Evolutionary conservation across 2,888 invertebrate species (phyloP), one percentile per base, ranked within the genome.

Genomic region (Andrena bicolor): DNA sequence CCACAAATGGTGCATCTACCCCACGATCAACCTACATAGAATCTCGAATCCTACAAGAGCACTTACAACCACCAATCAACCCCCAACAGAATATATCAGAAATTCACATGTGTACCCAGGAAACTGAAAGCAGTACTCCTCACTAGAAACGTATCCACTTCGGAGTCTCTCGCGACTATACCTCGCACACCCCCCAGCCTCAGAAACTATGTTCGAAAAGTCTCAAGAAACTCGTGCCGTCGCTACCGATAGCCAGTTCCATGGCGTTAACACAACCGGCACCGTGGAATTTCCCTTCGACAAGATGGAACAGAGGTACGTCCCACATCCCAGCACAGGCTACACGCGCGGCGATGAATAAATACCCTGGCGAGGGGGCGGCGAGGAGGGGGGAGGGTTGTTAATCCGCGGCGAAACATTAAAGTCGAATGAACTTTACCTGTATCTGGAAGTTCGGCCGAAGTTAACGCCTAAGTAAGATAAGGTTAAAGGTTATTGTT

Each of bases 401-500:
- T 86, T 84, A 86, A 86, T 82, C 84, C 77, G 76, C 75, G 77
- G 56, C 70, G 86, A 77, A 78, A 87, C 85, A 61, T 87, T 83
- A 85, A 69, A 80, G 75, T 82, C 77, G 86, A 87, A 79, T 79
- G 84, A 87, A 87, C 84, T 82, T 86, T 85, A 81, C 79, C 84
- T 82, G 84, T 76, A 86, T 82, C 72, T 76, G 66, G 72, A 84
- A 86, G 82, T 84, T 84, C 66, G 64, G 68, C 28, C 65, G 72
- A 88, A 86, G 88, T 88, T 83, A 86, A 85, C 86, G 79, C 71
- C 66, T 84, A 85, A 86, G 85, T 86, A 78, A 87, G 89, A 85
- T 86, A 89, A 88, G 90, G 90, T 86, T 89, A 85, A 87, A 89
- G 89, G 89, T 90, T 90, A 90, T 89, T 83, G 89, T 85, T 89